Evolutionary conservation across 2,113 vertebrate genomes (phyloP).

Genomic region (Amazona guildingii): DNA sequence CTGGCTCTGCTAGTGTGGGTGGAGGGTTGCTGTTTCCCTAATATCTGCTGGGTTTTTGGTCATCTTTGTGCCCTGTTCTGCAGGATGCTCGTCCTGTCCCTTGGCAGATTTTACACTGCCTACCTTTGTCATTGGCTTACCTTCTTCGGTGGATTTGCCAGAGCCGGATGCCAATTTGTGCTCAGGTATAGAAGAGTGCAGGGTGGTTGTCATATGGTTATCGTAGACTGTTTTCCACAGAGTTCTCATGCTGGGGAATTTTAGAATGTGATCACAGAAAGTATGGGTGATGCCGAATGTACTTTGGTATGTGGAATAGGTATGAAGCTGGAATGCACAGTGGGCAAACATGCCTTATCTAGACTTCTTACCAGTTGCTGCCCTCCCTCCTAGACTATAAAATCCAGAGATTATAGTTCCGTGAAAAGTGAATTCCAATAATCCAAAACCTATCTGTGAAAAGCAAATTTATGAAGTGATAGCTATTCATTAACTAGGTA

Average conservation of each 20-base stretch:
- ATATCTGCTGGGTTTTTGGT: neutral
- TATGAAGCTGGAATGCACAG: neutral
- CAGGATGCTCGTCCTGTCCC: neutral
- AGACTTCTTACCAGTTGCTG: neutral
- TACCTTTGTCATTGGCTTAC: neutral
- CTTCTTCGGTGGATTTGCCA: neutral
- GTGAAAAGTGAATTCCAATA: constrained; percentile 12
- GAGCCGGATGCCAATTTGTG: neutral
- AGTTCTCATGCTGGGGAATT: neutral
- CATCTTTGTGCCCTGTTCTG: neutral
- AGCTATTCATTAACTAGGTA: neutral
- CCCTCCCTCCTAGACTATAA: neutral
- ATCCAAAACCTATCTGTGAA: neutral
- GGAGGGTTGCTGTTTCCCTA: neutral
- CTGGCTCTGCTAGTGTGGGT: neutral
- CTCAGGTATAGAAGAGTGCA: neutral
- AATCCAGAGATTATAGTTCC: neutral
- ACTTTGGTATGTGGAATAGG: neutral
- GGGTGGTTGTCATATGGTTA: neutral
- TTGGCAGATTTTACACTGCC: neutral
- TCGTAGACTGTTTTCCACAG: neutral
- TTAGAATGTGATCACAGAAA: neutral
- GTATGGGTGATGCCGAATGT: neutral
- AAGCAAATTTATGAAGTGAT: neutral
- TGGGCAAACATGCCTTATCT: neutral